Evolutionary conservation across 2,797 vertebrate species (phyloP).

Genomic region (Pangasius mekongensis): DNA sequence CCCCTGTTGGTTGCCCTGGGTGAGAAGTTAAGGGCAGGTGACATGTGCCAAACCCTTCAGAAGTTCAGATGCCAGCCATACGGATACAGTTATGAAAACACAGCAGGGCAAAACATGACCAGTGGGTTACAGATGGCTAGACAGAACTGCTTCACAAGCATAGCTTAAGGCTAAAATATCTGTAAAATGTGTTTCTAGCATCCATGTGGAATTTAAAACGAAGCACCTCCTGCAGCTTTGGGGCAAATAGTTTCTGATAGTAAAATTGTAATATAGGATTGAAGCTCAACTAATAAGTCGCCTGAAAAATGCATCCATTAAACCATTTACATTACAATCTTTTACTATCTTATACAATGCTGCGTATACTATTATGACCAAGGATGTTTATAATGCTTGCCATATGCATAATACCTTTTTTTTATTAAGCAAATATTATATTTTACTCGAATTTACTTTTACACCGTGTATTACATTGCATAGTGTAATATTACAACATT

Average conservation of each 20-base stretch:
- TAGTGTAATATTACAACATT: not conserved
- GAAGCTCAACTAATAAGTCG: conserved; percentile 1
- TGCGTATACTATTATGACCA: not conserved
- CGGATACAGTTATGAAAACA: conserved; percentile 72
- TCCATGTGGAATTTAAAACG: conserved; percentile 31
- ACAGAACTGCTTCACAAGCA: conserved; percentile 59
- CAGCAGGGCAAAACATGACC: conserved; percentile 58
- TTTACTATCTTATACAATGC: not conserved
- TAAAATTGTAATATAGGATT: not conserved
- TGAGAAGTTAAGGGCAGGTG: conserved; percentile 69
- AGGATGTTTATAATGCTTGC: not conserved
- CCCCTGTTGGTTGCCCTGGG: conserved; percentile 54
- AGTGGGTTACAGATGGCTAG: conserved; percentile 60
- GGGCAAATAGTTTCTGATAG: not conserved
- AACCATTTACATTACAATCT: not conserved
- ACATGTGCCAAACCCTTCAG: conserved; percentile 59
- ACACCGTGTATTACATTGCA: not conserved
- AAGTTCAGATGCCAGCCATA: conserved; percentile 69
- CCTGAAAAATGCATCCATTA: not conserved
- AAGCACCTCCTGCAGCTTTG: not conserved
- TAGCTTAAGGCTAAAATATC: conserved; percentile 63
- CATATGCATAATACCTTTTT: not conserved
- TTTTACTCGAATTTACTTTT: not conserved
- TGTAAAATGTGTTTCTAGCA: conserved; percentile 69
- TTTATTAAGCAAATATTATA: not conserved